Evolutionary conservation across 23 tunicate genomes (phyloP).

Genomic region (Trididemnum clinides): DNA sequence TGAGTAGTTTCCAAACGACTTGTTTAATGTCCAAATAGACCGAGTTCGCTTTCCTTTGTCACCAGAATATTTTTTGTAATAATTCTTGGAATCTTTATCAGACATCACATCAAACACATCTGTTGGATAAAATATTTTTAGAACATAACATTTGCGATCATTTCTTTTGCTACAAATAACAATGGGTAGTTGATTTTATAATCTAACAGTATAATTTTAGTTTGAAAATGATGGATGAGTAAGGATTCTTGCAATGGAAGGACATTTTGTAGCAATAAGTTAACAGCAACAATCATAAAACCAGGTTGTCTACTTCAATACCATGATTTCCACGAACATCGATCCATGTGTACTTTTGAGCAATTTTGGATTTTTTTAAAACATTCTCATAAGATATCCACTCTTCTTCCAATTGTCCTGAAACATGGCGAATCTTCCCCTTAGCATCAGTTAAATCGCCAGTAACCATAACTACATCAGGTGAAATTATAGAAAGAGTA

Average conservation of each 20-base stretch:
- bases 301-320: too few relatives aligned
- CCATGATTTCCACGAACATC: constrained; percentile 98
- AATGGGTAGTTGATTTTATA: too few relatives aligned
- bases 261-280: too few relatives aligned
- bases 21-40: constrained; percentile 24
- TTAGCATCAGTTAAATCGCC: constrained; percentile 99
- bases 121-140: too few relatives aligned
- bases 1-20: constrained; percentile 82
- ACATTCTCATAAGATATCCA: constrained; percentile 82
- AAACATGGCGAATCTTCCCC: constrained; percentile 42
- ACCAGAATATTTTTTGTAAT: constrained; percentile 73
- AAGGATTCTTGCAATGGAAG: too few relatives aligned
- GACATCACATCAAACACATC: constrained; percentile 81
- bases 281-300: too few relatives aligned
- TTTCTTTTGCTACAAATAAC: too few relatives aligned
- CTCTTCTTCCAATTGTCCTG: constrained; percentile 71
- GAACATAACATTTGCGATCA: too few relatives aligned
- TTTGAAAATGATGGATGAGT: too few relatives aligned
- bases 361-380: constrained; percentile 49
- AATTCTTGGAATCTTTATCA: constrained; percentile 23
- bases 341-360: constrained; percentile 74
- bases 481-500: constrained; percentile 63
- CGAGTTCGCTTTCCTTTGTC: constrained; percentile 62
- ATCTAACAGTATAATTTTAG: too few relatives aligned
- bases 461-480: constrained; percentile 90